phyloP scores from a whole-genome alignment of 1,140 invertebrate genomes.

The Pentalonia nigronervosa region DNA sequence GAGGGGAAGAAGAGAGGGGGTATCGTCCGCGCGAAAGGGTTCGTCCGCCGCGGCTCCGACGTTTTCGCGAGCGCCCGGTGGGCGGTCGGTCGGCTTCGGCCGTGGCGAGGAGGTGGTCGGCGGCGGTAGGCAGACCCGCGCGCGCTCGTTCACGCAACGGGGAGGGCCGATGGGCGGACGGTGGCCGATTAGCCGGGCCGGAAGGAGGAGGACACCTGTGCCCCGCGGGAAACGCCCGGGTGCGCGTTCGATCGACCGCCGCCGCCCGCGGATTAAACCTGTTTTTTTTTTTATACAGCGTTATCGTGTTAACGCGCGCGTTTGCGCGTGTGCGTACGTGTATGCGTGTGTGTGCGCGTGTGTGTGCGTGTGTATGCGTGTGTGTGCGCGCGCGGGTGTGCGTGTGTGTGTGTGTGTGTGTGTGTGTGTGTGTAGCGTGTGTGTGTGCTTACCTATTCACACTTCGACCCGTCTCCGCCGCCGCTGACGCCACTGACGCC shows the following conservation, averaged over 20 bases:
- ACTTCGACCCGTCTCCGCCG: not conserved
- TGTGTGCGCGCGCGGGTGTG: too few relatives aligned
- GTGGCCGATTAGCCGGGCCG: conserved; percentile 2
- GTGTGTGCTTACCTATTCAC: not conserved
- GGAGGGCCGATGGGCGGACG: not conserved
- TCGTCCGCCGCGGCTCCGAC: not conserved
- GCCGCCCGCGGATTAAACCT: not conserved
- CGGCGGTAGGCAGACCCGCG: not conserved
- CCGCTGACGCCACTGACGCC: too few relatives aligned
- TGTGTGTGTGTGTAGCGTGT: not conserved
- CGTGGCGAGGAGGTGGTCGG: not conserved
- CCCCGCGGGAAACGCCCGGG: conserved; percentile 22
- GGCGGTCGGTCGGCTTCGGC: not conserved
- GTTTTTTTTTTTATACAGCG: not conserved
- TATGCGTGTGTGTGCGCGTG: too few relatives aligned
- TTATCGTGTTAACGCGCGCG: not conserved
- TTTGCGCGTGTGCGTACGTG: not conserved
- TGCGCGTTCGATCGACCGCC: not conserved
- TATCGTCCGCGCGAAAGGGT: not conserved
- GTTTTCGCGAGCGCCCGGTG: not conserved
- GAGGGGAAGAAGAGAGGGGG: not conserved
- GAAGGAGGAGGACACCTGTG: not conserved
- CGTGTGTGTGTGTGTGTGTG: too few relatives aligned
- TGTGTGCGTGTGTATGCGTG: not conserved
- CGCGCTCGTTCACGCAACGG: not conserved